Evolutionary conservation across 1,140 invertebrate species (phyloP).

Genomic region (Drosophila biarmipes): DNA sequence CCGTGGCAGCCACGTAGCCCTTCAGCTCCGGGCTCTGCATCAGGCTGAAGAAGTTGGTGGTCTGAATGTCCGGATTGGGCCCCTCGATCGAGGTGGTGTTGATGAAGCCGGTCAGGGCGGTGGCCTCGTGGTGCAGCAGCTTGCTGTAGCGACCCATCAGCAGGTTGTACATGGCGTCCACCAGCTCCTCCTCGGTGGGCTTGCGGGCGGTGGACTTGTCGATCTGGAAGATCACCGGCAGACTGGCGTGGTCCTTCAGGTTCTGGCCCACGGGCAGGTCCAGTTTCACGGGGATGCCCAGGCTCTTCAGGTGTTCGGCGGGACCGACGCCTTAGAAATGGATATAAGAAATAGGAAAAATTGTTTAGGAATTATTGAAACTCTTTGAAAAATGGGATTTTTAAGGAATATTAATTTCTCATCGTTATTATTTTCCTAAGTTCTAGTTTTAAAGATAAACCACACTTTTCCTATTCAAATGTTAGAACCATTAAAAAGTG

Average conservation of each 20-base stretch:
- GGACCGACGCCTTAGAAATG: slow-evolving; percentile 79
- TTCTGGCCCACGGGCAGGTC: slow-evolving; percentile 90
- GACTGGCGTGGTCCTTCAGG: slow-evolving; percentile 87
- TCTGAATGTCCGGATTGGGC: slow-evolving; percentile 84
- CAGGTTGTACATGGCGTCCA: slow-evolving; percentile 80
- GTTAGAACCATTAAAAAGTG: not conserved
- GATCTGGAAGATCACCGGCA: slow-evolving; percentile 83
- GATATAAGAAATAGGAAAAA: not conserved
- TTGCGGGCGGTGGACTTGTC: slow-evolving; percentile 77
- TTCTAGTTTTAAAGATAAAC: too few species aligned
- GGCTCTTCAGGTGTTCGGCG: slow-evolving; percentile 84
- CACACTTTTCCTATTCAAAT: not conserved
- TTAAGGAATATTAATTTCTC: too few species aligned
- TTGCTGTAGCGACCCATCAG: slow-evolving; percentile 78
- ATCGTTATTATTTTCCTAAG: too few species aligned
- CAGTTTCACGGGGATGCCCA: slow-evolving; percentile 85
- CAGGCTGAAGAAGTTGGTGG: slow-evolving; percentile 79
- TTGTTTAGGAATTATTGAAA: too few species aligned
- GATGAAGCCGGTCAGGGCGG: slow-evolving; percentile 84
- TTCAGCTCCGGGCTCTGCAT: slow-evolving; percentile 78
- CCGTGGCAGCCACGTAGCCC: slow-evolving; percentile 75
- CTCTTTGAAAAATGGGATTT: too few species aligned
- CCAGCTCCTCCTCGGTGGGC: slow-evolving; percentile 77
- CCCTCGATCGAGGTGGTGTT: slow-evolving; percentile 77
- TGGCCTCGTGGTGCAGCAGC: slow-evolving; percentile 76